A percentile compares a stretch with the other conserved stretches of the same genome.
Conservation (phyloP, 2,797 vertebrate species). For the Sebastes vulpes region DNA sequence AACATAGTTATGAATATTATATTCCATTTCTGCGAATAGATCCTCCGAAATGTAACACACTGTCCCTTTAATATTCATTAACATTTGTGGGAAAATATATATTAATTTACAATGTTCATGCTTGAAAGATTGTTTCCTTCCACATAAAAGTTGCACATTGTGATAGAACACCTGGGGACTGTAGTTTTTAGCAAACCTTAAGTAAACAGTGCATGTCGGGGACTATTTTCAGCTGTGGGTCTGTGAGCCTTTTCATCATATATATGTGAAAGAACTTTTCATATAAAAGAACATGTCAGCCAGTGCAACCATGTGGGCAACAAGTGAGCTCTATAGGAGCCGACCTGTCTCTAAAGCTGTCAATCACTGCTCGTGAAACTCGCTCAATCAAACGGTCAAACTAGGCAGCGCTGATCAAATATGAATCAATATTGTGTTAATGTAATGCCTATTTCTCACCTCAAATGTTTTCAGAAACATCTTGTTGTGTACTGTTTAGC, state of each 20-base stretch:
- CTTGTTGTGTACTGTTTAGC: no score
- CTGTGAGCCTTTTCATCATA: neutral
- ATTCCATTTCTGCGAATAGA: no score
- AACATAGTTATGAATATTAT: no score
- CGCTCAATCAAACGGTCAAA: fast-evolving
- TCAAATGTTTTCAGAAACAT: no score
- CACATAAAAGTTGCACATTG: neutral
- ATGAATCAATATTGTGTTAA: no score
- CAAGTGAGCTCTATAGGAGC: neutral
- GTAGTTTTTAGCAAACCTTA: neutral
- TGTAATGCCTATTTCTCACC: no score
- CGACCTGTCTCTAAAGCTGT: no score
- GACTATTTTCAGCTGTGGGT: neutral
- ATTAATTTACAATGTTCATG: neutral
- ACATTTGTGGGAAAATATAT: neutral
- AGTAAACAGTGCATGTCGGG: neutral
- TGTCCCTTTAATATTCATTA: neutral
- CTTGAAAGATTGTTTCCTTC: neutral
- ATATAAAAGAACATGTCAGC: no score
- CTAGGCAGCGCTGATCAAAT: no score
- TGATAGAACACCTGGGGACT: neutral
- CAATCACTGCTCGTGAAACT: no score
- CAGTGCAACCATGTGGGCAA: neutral
- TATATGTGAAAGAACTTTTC: neutral
- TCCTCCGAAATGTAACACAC: no score